Evolutionary conservation across 1,140 invertebrate species (phyloP), one percentile per base, ranked within the genome.

Genomic region (Nasonia longicornis): DNA sequence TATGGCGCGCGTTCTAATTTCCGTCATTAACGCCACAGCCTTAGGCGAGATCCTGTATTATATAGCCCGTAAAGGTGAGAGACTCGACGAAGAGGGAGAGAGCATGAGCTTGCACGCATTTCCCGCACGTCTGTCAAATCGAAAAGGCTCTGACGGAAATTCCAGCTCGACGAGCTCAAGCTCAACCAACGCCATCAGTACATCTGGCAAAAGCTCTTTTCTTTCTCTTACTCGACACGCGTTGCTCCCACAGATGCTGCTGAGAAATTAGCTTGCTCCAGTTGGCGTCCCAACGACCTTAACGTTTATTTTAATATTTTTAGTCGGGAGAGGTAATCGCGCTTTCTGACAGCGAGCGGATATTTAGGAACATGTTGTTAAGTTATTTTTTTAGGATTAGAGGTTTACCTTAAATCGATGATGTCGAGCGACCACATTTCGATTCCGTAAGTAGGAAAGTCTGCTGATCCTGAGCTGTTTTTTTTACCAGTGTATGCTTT

Each of bases 61-160:
- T 1, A 31, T 29, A 20, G 45, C 2, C 2, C 45, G 45, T 48
- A 14, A 48, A 48, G 6, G 45, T 48, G 45, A 1, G n/a, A 66
- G 64, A 66, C 38, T 42, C 1, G 38, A 42, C 10, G 38, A 48
- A 73, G 45, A 42, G 38, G 8, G 38, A 42, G 38, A 42, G 38
- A 8, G 7, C 10, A 10, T 8, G 38, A 42, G 10, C 10, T 42
- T 42, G 38, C 70, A 73, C 71, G 42, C 42, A 73, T 52, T 48
- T 48, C n/a, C 42, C 73, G 73, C 73, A 75, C 38, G 48, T 4
- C 26, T 63, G 26, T 31, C 48, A 75, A 75, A 75, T 75, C 73
- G 73, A 75, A 75, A 75, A 75, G 73, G 63, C 48, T 48, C 58
- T 38, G 73, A 75, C 73, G 73, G 52, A 75, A 52, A 52, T 75